Evolutionary conservation across 2,888 invertebrate genomes (phyloP).

Genomic region (Tholera decimalis): DNA sequence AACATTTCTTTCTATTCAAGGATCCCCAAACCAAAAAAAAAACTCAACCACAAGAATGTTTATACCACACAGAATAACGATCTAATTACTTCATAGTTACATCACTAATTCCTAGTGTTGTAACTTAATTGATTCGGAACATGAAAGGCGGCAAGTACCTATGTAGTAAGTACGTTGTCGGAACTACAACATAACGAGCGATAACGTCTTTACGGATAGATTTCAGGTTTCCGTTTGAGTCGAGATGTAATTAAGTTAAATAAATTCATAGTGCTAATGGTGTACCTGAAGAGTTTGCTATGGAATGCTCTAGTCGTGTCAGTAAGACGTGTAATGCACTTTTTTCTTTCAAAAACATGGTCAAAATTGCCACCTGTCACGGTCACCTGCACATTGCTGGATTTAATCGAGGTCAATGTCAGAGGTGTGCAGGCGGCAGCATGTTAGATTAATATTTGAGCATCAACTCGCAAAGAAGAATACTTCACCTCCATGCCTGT

Average conservation of each 20-base stretch:
- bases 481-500: no score
- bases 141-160: constrained; percentile 54
- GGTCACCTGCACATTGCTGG: no score
- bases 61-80: constrained; percentile 7
- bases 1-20: not conserved
- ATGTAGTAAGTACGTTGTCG: constrained; percentile 40
- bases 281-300: constrained; percentile 3
- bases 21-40: constrained; percentile 2
- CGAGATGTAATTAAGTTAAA: constrained; percentile 17
- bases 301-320: no score
- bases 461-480: no score
- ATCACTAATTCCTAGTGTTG: constrained; percentile 36
- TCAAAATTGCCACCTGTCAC: no score
- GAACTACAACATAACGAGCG: constrained; percentile 45
- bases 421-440: no score
- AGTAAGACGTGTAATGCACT: no score
- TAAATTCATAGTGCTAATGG: constrained; percentile 12
- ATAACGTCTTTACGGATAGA: constrained; percentile 58
- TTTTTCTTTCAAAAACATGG: no score
- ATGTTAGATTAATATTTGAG: no score
- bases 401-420: no score
- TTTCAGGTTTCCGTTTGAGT: constrained; percentile 56
- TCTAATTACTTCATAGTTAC: constrained; percentile 47
- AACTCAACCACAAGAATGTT: constrained; percentile 1
- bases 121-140: constrained; percentile 62